Evolutionary conservation across 2,888 invertebrate genomes (phyloP).

Genomic region (Pristionchus japonicus): DNA sequence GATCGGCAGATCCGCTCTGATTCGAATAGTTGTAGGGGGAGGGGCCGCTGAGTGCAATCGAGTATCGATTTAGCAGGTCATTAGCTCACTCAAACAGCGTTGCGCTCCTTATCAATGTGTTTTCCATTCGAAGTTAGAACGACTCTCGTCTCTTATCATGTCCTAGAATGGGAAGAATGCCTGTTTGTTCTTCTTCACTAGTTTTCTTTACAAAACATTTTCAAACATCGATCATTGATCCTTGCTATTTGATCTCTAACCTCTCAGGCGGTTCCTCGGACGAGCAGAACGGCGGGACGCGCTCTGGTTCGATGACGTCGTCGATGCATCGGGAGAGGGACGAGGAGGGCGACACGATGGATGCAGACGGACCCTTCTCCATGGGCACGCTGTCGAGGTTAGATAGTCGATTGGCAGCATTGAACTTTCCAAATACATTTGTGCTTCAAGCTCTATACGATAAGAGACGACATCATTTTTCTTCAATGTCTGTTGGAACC

Average conservation of each 20-base stretch:
- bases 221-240: background rate
- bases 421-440: too few species aligned
- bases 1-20: background rate
- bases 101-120: background rate
- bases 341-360: slow-evolving; percentile 20
- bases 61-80: background rate
- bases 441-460: too few species aligned
- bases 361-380: background rate
- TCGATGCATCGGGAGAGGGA: slow-evolving; percentile 47
- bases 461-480: too few species aligned
- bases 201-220: too few species aligned
- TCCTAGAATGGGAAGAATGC: too few species aligned
- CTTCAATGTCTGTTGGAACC: too few species aligned
- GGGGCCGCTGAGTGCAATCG: background rate
- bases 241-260: background rate
- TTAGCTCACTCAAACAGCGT: background rate
- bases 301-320: slow-evolving; percentile 33
- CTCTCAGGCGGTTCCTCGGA: slow-evolving; percentile 19
- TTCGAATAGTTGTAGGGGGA: background rate
- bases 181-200: background rate
- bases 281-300: slow-evolving; percentile 27
- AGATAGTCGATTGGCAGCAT: too few species aligned
- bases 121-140: background rate
- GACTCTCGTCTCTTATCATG: background rate
- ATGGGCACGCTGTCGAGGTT: slow-evolving; percentile 38